Evolutionary conservation across 2,113 vertebrate genomes (phyloP).

Genomic region (Symphodus melops): DNA sequence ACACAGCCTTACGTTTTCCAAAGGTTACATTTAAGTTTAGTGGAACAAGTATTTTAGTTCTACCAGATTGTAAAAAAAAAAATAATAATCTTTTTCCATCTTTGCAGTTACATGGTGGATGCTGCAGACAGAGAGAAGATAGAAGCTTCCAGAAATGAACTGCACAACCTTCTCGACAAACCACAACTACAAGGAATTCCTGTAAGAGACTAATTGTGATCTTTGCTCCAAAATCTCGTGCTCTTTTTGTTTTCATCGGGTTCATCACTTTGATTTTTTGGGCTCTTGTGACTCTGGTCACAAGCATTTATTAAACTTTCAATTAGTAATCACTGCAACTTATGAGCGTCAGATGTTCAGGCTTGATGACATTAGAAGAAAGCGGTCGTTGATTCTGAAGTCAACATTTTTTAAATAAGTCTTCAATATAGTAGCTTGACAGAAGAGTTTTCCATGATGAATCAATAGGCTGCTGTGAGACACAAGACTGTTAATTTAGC

Average conservation of each 20-base stretch:
- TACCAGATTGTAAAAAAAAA: not conserved
- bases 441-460: not conserved
- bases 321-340: slow-evolving; percentile 12
- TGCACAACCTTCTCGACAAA: slow-evolving; percentile 98
- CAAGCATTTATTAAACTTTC: slow-evolving; percentile 7
- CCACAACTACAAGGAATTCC: slow-evolving; percentile 99
- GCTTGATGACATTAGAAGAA: slow-evolving; percentile 17
- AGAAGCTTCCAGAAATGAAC: slow-evolving; percentile 97
- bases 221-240: not conserved
- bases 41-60: not conserved
- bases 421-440: slow-evolving; percentile 9
- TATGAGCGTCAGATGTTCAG: slow-evolving; percentile 29
- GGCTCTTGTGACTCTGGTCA: not conserved
- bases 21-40: not conserved
- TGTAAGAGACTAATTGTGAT: slow-evolving; percentile 77
- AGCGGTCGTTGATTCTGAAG: slow-evolving; percentile 21
- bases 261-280: slow-evolving; percentile 20
- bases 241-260: not conserved
- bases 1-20: not conserved
- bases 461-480: slow-evolving; percentile 18
- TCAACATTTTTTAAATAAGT: not conserved
- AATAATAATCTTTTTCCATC: not conserved
- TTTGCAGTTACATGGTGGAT: slow-evolving; percentile 97
- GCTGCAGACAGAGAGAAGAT: slow-evolving; percentile 98
- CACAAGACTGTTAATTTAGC: not conserved